A percentile compares a stretch with the other conserved stretches of the same genome.
phyloP scores from a whole-genome alignment of 2,888 invertebrate genomes.

The Pristionchus fissidentatus region DNA sequence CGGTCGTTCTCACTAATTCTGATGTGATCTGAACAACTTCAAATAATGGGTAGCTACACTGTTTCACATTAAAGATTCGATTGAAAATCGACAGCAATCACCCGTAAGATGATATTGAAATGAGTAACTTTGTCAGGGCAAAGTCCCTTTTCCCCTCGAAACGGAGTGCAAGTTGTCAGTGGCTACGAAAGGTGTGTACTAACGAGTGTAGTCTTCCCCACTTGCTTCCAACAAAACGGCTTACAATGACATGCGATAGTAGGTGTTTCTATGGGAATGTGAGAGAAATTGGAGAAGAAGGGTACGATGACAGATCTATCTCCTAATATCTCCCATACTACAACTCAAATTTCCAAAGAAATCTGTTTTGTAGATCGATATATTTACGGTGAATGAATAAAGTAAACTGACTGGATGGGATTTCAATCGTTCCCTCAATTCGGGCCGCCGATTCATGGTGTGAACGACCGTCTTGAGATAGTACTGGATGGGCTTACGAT shows the following conservation, averaged over 20 bases:
- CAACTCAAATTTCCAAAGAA: neutral
- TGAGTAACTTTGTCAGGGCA: neutral
- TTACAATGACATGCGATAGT: neutral
- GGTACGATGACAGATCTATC: neutral
- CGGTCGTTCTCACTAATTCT: neutral
- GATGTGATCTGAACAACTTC: constrained; percentile 6
- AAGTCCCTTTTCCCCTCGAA: neutral
- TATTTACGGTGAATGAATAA: neutral
- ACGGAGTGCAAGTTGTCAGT: no score
- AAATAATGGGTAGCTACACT: no score
- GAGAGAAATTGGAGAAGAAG: neutral
- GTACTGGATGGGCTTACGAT: neutral
- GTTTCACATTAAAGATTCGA: no score
- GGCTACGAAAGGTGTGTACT: no score
- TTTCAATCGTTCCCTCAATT: constrained; percentile 23
- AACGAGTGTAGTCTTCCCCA: constrained; percentile 2
- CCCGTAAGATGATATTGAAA: no score
- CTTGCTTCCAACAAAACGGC: neutral
- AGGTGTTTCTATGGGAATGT: constrained; percentile 6
- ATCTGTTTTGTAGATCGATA: neutral
- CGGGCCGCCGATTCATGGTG: neutral
- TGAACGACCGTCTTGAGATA: neutral
- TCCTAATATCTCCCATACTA: neutral
- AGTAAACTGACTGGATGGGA: neutral
- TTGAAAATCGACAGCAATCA: no score